Evolutionary conservation across 2,797 vertebrate species (phyloP).

Genomic region (Phoeniculus purpureus): DNA sequence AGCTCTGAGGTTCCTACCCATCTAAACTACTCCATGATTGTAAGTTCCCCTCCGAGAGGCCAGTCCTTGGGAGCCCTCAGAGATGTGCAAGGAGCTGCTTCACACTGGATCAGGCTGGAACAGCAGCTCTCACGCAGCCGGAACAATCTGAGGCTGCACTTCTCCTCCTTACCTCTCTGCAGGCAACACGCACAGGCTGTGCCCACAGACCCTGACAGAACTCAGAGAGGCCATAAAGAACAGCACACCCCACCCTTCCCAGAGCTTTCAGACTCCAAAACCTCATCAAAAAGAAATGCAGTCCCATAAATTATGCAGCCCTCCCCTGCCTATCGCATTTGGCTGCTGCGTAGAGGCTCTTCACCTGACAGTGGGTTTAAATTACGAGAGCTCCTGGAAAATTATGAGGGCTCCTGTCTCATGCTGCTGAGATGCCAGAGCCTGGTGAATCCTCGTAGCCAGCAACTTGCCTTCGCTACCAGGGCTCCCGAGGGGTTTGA

Average conservation of each 20-base stretch:
- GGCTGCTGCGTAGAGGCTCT: background rate
- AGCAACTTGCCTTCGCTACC: background rate
- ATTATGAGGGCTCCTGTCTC: background rate
- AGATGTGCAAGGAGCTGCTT: background rate
- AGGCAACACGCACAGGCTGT: background rate
- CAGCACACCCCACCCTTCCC: conserved; percentile 7
- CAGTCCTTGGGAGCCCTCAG: background rate
- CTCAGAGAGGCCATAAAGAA: conserved; percentile 3
- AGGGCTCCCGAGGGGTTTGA: background rate
- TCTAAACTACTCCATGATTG: too few species aligned
- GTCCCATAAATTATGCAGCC: conserved; percentile 40
- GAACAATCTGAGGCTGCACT: background rate
- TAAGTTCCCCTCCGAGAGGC: background rate
- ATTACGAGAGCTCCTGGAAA: background rate
- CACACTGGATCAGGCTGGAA: background rate
- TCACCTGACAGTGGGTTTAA: background rate
- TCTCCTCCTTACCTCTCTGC: background rate
- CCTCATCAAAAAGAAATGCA: conserved; percentile 46
- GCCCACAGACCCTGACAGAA: background rate
- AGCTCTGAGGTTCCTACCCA: too few species aligned
- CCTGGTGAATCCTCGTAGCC: background rate
- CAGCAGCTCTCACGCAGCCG: background rate
- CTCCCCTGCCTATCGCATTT: conserved; percentile 11
- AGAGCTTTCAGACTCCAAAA: conserved; percentile 30
- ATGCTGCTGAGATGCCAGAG: background rate